Evolutionary conservation across 2,797 vertebrate species (phyloP).

Genomic region (Ctenochaetus hawaiiensis): DNA sequence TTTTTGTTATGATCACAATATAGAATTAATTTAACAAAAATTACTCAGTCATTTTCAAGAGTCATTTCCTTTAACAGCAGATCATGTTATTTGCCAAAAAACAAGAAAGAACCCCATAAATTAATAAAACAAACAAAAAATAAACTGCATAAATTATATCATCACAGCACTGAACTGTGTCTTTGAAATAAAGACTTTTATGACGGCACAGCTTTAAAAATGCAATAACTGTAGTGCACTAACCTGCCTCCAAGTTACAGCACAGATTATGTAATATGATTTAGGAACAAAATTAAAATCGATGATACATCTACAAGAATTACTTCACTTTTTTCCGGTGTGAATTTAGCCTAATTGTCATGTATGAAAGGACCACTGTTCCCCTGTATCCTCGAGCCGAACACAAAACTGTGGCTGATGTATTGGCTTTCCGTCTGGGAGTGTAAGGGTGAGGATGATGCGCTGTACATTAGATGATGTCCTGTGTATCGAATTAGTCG

Average conservation of each 20-base stretch:
- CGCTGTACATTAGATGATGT: slow-evolving; percentile 56
- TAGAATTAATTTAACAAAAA: background rate
- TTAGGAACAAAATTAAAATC: slow-evolving; percentile 11
- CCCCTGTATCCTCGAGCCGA: slow-evolving; percentile 24
- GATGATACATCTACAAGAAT: slow-evolving; percentile 8
- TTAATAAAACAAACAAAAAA: background rate
- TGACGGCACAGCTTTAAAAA: background rate
- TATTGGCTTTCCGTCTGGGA: slow-evolving; percentile 61
- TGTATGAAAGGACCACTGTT: slow-evolving; percentile 8
- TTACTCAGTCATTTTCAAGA: slow-evolving; percentile 11
- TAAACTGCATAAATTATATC: background rate
- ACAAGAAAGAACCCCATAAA: slow-evolving; percentile 2
- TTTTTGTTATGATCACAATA: slow-evolving; percentile 6
- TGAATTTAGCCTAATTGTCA: slow-evolving; percentile 24
- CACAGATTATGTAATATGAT: background rate
- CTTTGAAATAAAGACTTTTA: slow-evolving; percentile 11
- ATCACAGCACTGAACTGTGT: background rate
- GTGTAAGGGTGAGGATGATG: slow-evolving; percentile 51
- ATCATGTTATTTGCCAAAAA: slow-evolving; percentile 28
- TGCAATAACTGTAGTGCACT: background rate
- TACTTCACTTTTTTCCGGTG: background rate
- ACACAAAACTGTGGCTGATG: slow-evolving; percentile 41
- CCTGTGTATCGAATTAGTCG: slow-evolving; percentile 64
- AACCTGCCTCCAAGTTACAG: background rate
- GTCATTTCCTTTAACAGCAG: slow-evolving; percentile 14